Evolutionary conservation across 1,140 invertebrate genomes (phyloP), one percentile per base, ranked within the genome.

Genomic region (Platorchestia sp.): DNA sequence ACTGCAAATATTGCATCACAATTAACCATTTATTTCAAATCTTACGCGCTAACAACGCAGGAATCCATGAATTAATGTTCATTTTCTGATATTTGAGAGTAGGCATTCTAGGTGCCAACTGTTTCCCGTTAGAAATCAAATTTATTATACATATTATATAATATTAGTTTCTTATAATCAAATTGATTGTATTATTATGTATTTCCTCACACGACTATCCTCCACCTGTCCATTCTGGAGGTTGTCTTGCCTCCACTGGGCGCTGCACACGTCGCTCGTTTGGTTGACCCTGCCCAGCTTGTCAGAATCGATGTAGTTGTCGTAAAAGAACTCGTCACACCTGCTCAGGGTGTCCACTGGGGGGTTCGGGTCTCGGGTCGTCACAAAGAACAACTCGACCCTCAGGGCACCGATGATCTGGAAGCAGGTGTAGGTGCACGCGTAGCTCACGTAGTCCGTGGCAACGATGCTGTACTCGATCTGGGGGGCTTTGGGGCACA

Each of bases 341-440:
- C 40, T 93, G 45, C 47, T 40, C 3, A 93, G 10, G 36, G 40
- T n/a, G 19, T 5, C 40, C 6, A 27, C 45, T 45, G 91, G 45
- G 19, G 91, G 91, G 45, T 93, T 27, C 0, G 45, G 6, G 14
- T 93, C 91, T 44, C 91, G 43, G 14, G 91, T 93, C 3, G 91
- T 47, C 36, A 93, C 44, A 36, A 93, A 93, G 91, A 93, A 93
- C 3, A 93, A 36, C 45, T 93, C 91, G 0, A 93, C 91, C 91
- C 91, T 45, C 5, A 93, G n/a, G 7, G 41, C 45, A 1, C 5
- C 44, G 45, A 93, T n/a, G 43, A 93, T 93, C 45, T 93, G 91
- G 45, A 93, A 93, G 91, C 91, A 93, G 14, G 91, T 93, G 91
- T 93, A 93, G 5, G 45, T 47, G 91, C 91, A 93, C 6, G 91